Evolutionary conservation across 2,888 invertebrate genomes (phyloP), one percentile per base, ranked within the genome.

Genomic region (Drosophila borealis): DNA sequence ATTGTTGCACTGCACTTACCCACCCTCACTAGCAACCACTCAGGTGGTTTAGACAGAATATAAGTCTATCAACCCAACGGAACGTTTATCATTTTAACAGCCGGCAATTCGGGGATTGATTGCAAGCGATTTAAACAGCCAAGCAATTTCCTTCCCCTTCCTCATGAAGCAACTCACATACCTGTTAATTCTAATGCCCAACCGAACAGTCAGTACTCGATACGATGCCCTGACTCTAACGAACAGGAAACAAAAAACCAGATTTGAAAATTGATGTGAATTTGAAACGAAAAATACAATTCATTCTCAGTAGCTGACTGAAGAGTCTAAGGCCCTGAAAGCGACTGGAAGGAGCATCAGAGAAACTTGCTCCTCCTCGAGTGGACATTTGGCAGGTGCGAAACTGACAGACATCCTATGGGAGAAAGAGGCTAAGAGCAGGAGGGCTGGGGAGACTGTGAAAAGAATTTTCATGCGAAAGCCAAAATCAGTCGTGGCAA

Each of bases 61-160:
- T 13, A 61, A 60, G 64, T 64, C 72, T 54, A 50, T 63, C 41
- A 54, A 34, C 45, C 62, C 63, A 74, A 63, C 56, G 57, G 54
- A 72, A 49, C 69, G 70, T 88, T 81, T 78, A 84, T 88, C 81
- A 81, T 78, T 84, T 88, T 80, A 84, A 84, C 75, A 81, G 81
- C 65, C 63, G 34, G 79, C 79, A 74, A 84, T 81, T 84, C 70
- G 41, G 17, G 62, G 66, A 84, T 88, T 87, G 88, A 88, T 78
- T 64, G 81, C 70, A 67, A 70, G 53, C 64, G 62, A 71, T 81
- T 81, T 71, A 55, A 81, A 69, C 81, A 75, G 68, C 70, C 76
- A 80, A 87, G 80, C 81, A 83, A 87, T 80, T 81, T 87, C 45
- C 64, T 25, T 17, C 14, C 19, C 17, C 29, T 13, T 46, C 39